These are phyloP conservation scores for Sarcophaga variegata DNA, from an alignment of 2,888 invertebrate species.

Conservation along the genomic window DNA sequence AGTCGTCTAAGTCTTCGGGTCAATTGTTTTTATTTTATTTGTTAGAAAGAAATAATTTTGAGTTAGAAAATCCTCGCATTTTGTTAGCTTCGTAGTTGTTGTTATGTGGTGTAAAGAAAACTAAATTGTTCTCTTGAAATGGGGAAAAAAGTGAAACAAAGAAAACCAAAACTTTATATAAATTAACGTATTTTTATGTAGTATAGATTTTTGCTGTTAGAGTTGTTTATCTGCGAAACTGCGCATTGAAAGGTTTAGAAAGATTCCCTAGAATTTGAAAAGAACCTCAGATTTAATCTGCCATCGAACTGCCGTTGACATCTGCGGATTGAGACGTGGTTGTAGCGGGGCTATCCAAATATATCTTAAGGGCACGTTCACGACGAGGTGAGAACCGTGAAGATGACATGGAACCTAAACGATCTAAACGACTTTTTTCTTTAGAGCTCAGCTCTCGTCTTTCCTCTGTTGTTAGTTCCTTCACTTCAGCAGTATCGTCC, in stretches of 20 bases:
- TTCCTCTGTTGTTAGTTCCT: slow-evolving; percentile 85
- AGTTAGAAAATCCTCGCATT: background rate
- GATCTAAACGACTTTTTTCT: slow-evolving; percentile 84
- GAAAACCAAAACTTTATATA: background rate
- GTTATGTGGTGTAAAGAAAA: slow-evolving; percentile 26
- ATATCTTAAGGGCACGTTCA: slow-evolving; percentile 88
- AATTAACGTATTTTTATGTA: slow-evolving; percentile 32
- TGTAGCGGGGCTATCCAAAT: slow-evolving; percentile 83
- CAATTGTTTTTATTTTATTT: slow-evolving; percentile 3
- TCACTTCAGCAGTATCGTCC: slow-evolving; percentile 84
- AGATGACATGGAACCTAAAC: slow-evolving; percentile 79
- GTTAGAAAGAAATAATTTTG: slow-evolving; percentile 2
- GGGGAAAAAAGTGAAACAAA: background rate
- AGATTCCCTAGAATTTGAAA: background rate
- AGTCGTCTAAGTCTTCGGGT: background rate
- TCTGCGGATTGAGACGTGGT: slow-evolving; percentile 57
- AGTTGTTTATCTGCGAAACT: slow-evolving; percentile 44
- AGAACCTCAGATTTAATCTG: slow-evolving; percentile 25
- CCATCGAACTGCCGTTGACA: slow-evolving; percentile 59
- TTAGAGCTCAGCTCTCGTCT: slow-evolving; percentile 84
- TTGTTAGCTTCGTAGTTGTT: slow-evolving; percentile 7
- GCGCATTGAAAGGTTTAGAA: slow-evolving; percentile 8
- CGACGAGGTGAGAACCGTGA: slow-evolving; percentile 85
- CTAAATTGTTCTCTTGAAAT: slow-evolving; percentile 27
- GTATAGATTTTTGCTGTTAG: slow-evolving; percentile 7